Evolutionary conservation across 2,888 invertebrate species (phyloP).

Genomic region (Caenorhabditis plicata): DNA sequence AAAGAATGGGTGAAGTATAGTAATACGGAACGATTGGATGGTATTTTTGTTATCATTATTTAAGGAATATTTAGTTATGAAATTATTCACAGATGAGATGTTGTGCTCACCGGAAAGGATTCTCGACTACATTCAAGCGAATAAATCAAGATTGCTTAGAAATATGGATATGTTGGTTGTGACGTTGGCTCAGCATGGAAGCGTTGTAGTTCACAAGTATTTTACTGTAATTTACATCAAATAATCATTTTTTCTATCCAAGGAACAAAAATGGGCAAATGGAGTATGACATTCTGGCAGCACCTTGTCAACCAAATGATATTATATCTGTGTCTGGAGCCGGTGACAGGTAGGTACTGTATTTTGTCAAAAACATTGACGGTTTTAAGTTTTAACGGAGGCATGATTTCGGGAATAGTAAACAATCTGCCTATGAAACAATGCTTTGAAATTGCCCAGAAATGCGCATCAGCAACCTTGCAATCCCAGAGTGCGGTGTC

Average conservation of each 20-base stretch:
- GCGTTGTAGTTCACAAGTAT: conserved; percentile 28
- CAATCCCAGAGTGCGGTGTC: conserved; percentile 22
- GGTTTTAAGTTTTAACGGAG: conserved; percentile 40
- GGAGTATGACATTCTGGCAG: background rate
- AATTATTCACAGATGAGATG: background rate
- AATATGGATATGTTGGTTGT: conserved; percentile 33
- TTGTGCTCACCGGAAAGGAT: conserved; percentile 8
- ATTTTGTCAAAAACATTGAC: background rate
- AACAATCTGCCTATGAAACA: conserved; percentile 18
- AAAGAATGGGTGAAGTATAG: conserved; percentile 24
- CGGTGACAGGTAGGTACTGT: conserved; percentile 47
- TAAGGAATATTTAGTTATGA: background rate
- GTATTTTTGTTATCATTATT: too few species aligned
- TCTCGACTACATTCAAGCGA: conserved; percentile 16
- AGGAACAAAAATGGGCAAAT: background rate
- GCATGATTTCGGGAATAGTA: conserved; percentile 29
- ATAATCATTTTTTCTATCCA: too few species aligned
- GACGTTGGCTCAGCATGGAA: conserved; percentile 37
- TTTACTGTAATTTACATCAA: background rate
- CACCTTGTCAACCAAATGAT: conserved; percentile 17
- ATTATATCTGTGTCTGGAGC: conserved; percentile 61
- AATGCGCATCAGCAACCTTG: conserved; percentile 29
- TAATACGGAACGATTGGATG: too few species aligned
- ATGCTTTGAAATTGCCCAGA: conserved; percentile 22
- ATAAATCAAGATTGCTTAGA: conserved; percentile 10